Base-by-base conservation (phyloP, 2,113 vertebrate species). In the Dunckerocampus dactyliophorus region DNA sequence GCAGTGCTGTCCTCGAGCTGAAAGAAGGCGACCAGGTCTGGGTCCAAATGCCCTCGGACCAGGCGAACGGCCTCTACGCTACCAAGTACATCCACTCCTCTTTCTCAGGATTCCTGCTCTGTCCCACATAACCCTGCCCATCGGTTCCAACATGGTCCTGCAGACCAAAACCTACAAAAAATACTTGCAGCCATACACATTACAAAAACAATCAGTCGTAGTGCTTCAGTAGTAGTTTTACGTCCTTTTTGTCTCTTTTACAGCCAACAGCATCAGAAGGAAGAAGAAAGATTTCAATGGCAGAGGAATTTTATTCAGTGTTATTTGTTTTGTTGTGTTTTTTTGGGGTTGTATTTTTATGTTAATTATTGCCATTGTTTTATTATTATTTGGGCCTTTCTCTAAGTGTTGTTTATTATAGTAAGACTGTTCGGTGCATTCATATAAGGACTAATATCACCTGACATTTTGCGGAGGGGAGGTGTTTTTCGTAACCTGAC, bases 1-100 rank as follows among this genome's bases (percentile, higher is more conserved):
- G 97, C 16, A 98, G 97, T 57, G 95, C 95, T 0, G 97, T 99
- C 79, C 92, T 99, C 28, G 95, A 98, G 92, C 92, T 99, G 57
- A 95, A 95, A 85, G 93, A 96, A 84, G 93, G 93, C 0, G 97
- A 99, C 85, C 95, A 98, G 82, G 95, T 99, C 67, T 99, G 94
- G 94, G 86, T 99, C 69, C 97, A 99, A 77, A 99, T 99, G 96
- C 97, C 97, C 39, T 98, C 96, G 12, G 95, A 98, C 90, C 96
- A 99, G 87, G 96, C 97, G 76, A 98, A 98, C 0, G 97, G 97
- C 76, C 86, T 99, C 72, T 99, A 98, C 83, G 98, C 97, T 81
- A 98, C 96, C 0, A 94, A 99, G 80, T 98, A 98, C 88, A 97
- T 98, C 87, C 97, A 99, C 81, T 99, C 96, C 46, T 96, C 97